Evolutionary conservation across 2,797 vertebrate species (phyloP).

Genomic region (Apogon hyalosoma): DNA sequence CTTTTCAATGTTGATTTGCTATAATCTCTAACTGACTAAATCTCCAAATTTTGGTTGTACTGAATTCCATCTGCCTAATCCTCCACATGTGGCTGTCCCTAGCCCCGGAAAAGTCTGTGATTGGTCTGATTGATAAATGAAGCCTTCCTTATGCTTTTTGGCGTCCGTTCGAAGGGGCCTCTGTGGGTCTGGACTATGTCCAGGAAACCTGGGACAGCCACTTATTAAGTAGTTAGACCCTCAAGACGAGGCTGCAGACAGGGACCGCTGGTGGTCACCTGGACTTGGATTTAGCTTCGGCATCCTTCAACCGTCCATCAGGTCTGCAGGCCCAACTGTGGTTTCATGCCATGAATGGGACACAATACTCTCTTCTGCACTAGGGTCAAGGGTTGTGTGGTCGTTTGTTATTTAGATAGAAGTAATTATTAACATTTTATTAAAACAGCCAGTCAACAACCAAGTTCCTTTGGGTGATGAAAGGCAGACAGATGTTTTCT

Average conservation of each 20-base stretch:
- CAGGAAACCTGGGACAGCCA: conserved; percentile 92
- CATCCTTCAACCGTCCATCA: conserved; percentile 57
- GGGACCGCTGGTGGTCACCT: conserved; percentile 81
- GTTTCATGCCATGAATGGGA: conserved; percentile 49
- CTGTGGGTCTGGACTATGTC: conserved; percentile 93
- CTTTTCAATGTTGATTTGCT: conserved; percentile 73
- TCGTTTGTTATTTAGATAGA: conserved; percentile 74
- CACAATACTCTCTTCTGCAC: conserved; percentile 68
- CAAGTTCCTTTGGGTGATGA: too few relatives aligned
- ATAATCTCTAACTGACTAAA: conserved; percentile 67
- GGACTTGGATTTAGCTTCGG: conserved; percentile 61
- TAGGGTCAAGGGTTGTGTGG: conserved; percentile 67
- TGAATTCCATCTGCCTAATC: conserved; percentile 75
- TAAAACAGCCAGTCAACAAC: conserved; percentile 61
- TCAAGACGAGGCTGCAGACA: conserved; percentile 76
- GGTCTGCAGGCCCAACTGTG: conserved; percentile 37
- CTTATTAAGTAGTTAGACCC: conserved; percentile 90
- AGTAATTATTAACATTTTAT: conserved; percentile 75
- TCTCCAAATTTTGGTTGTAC: conserved; percentile 67
- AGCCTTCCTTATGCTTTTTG: conserved; percentile 81
- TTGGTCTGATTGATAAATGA: conserved; percentile 89
- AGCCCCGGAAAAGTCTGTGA: conserved; percentile 83
- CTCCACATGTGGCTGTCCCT: conserved; percentile 82
- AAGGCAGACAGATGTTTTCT: too few relatives aligned
- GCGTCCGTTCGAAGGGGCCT: conserved; percentile 79